Percentiles rank a stretch among this genome's conserved stretches.
Conservation (phyloP, 30 jellyfish, hydroid and myxozoan genomes). For the Haliclystus octoradiatus region DNA sequence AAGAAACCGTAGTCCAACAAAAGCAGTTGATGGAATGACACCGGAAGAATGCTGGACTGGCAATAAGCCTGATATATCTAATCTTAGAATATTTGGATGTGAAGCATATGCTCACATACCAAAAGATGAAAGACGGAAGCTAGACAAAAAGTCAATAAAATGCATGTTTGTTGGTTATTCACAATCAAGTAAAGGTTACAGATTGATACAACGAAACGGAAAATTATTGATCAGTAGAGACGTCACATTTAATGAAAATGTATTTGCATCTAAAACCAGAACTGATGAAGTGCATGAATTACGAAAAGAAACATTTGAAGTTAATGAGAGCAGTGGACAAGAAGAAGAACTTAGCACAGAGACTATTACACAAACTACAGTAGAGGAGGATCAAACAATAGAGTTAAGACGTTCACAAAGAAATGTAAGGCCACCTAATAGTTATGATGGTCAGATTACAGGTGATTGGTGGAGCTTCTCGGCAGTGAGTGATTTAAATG, state of each 20-base stretch:
- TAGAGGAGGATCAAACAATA: too few species aligned
- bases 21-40: background rate
- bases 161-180: conserved; percentile 37
- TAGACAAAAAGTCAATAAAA: conserved; percentile 21
- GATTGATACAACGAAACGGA: background rate
- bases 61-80: background rate
- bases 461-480: too few species aligned
- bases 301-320: too few species aligned
- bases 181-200: conserved; percentile 32
- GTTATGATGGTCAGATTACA: too few species aligned
- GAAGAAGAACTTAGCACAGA: too few species aligned
- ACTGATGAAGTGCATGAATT: too few species aligned
- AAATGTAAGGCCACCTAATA: too few species aligned
- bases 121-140: conserved; percentile 11
- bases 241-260: conserved; percentile 30
- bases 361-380: too few species aligned
- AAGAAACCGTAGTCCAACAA: background rate
- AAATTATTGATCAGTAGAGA: conserved; percentile 29
- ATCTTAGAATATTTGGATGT: conserved; percentile 19
- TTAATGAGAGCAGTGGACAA: too few species aligned
- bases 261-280: too few species aligned
- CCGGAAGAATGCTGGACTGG: background rate
- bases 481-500: too few species aligned
- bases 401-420: too few species aligned
- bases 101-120: conserved; percentile 13